Conservation (phyloP, 2,113 vertebrate genomes). For the Archocentrus centrarchus region DNA sequence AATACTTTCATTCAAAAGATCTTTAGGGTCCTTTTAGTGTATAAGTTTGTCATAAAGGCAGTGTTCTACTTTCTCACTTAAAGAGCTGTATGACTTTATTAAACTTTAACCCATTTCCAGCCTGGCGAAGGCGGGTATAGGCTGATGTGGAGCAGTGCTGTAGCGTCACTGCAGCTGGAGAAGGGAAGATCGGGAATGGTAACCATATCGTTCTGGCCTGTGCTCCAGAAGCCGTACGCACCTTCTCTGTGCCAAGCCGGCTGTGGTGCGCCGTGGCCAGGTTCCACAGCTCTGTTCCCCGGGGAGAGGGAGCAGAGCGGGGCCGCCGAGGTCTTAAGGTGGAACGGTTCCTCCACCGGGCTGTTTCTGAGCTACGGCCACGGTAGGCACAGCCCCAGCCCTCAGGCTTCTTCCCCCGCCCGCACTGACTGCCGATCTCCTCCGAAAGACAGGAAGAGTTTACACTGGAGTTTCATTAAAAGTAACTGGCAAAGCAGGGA, state of each 20-base stretch:
- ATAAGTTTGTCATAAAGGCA: neutral
- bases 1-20: neutral
- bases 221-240: conserved; percentile 40
- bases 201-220: conserved; percentile 40
- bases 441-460: conserved; percentile 33
- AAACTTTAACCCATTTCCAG: neutral
- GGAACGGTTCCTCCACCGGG: conserved; percentile 20
- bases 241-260: conserved; percentile 60
- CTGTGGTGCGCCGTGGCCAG: conserved; percentile 60
- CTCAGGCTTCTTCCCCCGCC: conserved; percentile 23
- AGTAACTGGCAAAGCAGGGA: conserved; percentile 12
- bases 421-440: neutral
- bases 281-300: conserved; percentile 43
- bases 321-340: conserved; percentile 77
- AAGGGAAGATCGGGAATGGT: conserved; percentile 31
- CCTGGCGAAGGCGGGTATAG: neutral
- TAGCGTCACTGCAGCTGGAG: conserved; percentile 47
- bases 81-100: neutral
- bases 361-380: neutral
- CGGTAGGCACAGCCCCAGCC: conserved; percentile 35
- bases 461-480: conserved; percentile 30
- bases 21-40: neutral
- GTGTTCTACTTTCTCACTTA: neutral
- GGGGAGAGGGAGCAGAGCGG: conserved; percentile 51
- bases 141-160: conserved; percentile 37